Evolutionary conservation across 1,140 invertebrate species (phyloP), one percentile per base, ranked within the genome.

Genomic region (Drosophila baimaii): DNA sequence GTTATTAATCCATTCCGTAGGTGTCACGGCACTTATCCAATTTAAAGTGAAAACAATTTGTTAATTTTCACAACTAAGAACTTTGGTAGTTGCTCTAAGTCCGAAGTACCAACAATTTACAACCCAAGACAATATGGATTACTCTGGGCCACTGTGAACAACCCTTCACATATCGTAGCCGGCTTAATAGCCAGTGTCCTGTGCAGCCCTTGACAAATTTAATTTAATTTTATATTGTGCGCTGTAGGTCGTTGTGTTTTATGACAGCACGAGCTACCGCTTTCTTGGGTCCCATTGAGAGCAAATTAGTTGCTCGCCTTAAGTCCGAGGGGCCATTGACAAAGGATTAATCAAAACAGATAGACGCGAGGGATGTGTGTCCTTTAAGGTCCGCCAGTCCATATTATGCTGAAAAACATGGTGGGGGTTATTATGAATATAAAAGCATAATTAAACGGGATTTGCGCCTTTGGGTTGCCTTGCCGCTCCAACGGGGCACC

Each of bases 271-370:
- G n/a, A 31, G 52, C 27, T 29, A 27, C 27, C 66, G 55, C 44
- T 66, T 49, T 47, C 73, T 51, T 64, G 55, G 68, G 52, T 57
- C 57, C 51, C 79, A 73, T 72, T 73, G 56, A 55, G 43, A 52
- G 47, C 66, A 77, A 89, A 89, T 84, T 89, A 76, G 73, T 75
- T 81, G 56, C 70, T 65, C 23, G 49, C 65, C 72, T 54, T 51
- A 73, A 83, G 83, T 56, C 47, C 47, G 74, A 78, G n/a, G n/a
- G n/a, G 80, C 46, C 58, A 71, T 74, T 74, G 77, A 79, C 77
- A 74, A 75, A 59, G 57, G 74, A 77, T 79, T 89, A 89, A 88
- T 89, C 81, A 80, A 70, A 78, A 81, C 69, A 54, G 78, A 71
- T 64, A 79, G 52, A 66, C 23, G 23, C 35, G 47, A 47, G 63